These are phyloP conservation scores for Paracentrotus lividus DNA, from an alignment of 53 echinoderm and acorn worm species.

Conservation along the genomic window DNA sequence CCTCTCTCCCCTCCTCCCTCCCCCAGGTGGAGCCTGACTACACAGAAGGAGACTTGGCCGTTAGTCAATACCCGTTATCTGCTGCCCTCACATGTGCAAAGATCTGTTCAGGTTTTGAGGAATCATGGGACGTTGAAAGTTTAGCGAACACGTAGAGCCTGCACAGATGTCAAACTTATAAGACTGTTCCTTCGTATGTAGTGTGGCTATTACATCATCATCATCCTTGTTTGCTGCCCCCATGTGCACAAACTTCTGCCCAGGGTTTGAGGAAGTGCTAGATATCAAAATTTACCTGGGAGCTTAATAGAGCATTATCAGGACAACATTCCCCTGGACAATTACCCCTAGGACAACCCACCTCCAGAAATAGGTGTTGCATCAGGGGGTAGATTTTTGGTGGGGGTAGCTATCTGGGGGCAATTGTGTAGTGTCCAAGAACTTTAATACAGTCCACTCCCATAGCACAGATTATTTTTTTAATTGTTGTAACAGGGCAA, in stretches of 20 bases:
- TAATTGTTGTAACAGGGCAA: too few relatives aligned
- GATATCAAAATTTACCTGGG: too few relatives aligned
- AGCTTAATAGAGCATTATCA: too few relatives aligned
- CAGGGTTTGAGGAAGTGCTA: conserved; percentile 94
- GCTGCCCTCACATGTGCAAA: conserved; percentile 99
- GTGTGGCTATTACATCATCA: background rate
- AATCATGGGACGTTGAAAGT: conserved; percentile 89
- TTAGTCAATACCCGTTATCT: conserved; percentile 97
- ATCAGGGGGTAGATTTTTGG: too few relatives aligned
- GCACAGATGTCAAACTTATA: background rate
- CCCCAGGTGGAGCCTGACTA: conserved; percentile 88
- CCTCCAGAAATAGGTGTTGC: too few relatives aligned
- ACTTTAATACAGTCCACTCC: too few relatives aligned
- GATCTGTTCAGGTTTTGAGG: conserved; percentile 98
- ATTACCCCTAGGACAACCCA: too few relatives aligned
- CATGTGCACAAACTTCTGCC: conserved; percentile 92
- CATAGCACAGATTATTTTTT: too few relatives aligned
- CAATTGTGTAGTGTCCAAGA: too few relatives aligned
- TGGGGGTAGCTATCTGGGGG: too few relatives aligned
- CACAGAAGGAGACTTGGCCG: conserved; percentile 90
- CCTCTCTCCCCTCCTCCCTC: too few relatives aligned
- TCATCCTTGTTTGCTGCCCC: conserved; percentile 82
- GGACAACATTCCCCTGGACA: too few relatives aligned
- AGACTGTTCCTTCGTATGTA: background rate
- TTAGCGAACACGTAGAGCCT: conserved; percentile 45